A percentile compares a stretch with the other conserved stretches of the same genome.
Evolutionary conservation across 2,797 vertebrate species (phyloP).

Genomic region (Sarcoramphus papa): DNA sequence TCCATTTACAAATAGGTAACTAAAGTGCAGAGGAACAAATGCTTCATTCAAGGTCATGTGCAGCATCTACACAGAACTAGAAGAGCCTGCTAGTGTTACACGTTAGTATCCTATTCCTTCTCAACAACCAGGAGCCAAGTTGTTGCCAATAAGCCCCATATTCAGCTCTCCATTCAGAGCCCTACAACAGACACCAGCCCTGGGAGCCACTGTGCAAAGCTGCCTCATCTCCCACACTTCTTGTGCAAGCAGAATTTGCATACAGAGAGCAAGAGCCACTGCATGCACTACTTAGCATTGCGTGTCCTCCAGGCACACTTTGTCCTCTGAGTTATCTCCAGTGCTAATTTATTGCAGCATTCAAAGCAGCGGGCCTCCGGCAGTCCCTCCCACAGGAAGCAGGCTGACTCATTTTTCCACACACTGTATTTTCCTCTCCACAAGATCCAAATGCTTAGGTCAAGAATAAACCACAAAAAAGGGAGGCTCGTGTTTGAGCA

Average conservation of each 20-base stretch:
- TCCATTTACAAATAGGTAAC: not conserved
- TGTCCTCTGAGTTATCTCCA: slow-evolving; percentile 56
- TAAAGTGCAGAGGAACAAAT: not conserved
- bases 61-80: not conserved
- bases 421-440: slow-evolving; percentile 35
- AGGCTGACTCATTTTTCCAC: slow-evolving; percentile 52
- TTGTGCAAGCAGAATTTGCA: not conserved
- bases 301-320: slow-evolving; percentile 40
- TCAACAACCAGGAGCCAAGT: not conserved
- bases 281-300: not conserved
- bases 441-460: slow-evolving; percentile 5
- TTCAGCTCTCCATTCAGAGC: not conserved
- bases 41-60: not conserved
- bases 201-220: not conserved
- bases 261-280: not conserved
- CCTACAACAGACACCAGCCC: not conserved
- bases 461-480: slow-evolving; percentile 30
- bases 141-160: not conserved
- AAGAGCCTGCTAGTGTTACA: not conserved
- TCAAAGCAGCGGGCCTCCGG: not conserved
- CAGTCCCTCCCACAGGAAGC: slow-evolving; percentile 51
- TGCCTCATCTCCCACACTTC: not conserved
- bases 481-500: not conserved
- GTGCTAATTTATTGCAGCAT: slow-evolving; percentile 41
- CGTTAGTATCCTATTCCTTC: not conserved